A percentile compares a stretch with the other conserved stretches of the same genome.
Evolutionary conservation across 1,140 invertebrate species (phyloP).

Genomic region (Magallana angulata): DNA sequence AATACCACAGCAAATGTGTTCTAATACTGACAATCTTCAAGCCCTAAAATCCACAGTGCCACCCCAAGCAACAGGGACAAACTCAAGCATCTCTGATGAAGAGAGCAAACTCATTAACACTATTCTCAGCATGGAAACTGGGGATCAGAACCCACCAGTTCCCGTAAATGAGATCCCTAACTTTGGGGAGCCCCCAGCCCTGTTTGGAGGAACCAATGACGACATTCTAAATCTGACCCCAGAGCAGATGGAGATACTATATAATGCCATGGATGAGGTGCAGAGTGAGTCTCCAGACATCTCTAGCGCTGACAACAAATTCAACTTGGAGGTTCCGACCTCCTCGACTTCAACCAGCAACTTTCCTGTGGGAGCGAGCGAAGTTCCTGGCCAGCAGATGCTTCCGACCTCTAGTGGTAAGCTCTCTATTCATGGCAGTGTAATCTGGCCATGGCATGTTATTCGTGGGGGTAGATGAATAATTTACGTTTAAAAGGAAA

Average conservation of each 20-base stretch:
- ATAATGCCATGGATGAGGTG: constrained; percentile 66
- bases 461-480: background rate
- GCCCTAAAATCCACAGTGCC: background rate
- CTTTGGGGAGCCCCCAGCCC: constrained; percentile 14
- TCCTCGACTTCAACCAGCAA: background rate
- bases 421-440: background rate
- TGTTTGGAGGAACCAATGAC: constrained; percentile 38
- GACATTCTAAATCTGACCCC: constrained; percentile 70
- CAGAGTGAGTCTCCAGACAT: constrained; percentile 58
- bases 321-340: constrained; percentile 18
- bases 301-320: constrained; percentile 21
- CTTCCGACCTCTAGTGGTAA: background rate
- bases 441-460: too few relatives aligned
- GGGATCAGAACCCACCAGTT: constrained; percentile 61
- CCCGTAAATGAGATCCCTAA: constrained; percentile 39
- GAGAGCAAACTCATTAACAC: constrained; percentile 75
- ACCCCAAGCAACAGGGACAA: constrained; percentile 2
- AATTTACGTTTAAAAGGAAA: background rate
- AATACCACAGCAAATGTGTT: constrained; percentile 24
- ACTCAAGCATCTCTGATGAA: constrained; percentile 61
- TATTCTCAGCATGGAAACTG: constrained; percentile 74
- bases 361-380: background rate
- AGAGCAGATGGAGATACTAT: constrained; percentile 72
- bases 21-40: constrained; percentile 16
- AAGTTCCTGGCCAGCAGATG: background rate